A percentile compares a stretch with the other conserved stretches of the same genome.
These are phyloP conservation scores for Hoplostethus atlanticus DNA, from an alignment of 2,797 vertebrate species.

Conservation along the genomic window DNA sequence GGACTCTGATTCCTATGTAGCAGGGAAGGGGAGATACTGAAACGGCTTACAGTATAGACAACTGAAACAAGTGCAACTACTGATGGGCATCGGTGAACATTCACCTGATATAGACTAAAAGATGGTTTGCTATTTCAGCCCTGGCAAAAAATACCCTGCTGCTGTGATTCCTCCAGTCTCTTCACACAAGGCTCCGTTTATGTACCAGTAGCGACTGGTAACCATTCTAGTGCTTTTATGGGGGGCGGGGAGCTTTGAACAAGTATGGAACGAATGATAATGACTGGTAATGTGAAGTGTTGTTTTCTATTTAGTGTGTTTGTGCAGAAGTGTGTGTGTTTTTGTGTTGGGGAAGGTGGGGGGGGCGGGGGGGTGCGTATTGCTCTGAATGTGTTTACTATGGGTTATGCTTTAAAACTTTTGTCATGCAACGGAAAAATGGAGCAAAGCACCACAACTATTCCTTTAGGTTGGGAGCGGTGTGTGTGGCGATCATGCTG, in stretches of 20 bases:
- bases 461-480: slow-evolving; percentile 21
- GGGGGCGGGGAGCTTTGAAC: slow-evolving; percentile 40
- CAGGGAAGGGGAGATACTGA: slow-evolving; percentile 27
- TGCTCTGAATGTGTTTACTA: slow-evolving; percentile 65
- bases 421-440: slow-evolving; percentile 39
- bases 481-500: slow-evolving; percentile 40
- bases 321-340: slow-evolving; percentile 50
- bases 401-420: slow-evolving; percentile 70
- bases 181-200: slow-evolving; percentile 32
- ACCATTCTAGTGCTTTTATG: slow-evolving; percentile 33
- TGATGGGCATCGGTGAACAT: slow-evolving; percentile 20
- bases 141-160: slow-evolving; percentile 52
- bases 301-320: slow-evolving; percentile 64
- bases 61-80: slow-evolving; percentile 52
- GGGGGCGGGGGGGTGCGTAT: slow-evolving; percentile 12
- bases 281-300: slow-evolving; percentile 48
- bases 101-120: slow-evolving; percentile 23
- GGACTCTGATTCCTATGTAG: slow-evolving; percentile 39
- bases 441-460: slow-evolving; percentile 38
- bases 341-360: slow-evolving; percentile 36
- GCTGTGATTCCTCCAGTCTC: slow-evolving; percentile 60
- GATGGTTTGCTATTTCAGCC: slow-evolving; percentile 56
- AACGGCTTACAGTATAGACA: slow-evolving; percentile 26
- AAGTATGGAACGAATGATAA: slow-evolving; percentile 46
- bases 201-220: slow-evolving; percentile 36